A percentile compares a stretch with the other conserved stretches of the same genome.
Conservation (phyloP, 2,113 vertebrate genomes). For the Dasypus novemcinctus region DNA sequence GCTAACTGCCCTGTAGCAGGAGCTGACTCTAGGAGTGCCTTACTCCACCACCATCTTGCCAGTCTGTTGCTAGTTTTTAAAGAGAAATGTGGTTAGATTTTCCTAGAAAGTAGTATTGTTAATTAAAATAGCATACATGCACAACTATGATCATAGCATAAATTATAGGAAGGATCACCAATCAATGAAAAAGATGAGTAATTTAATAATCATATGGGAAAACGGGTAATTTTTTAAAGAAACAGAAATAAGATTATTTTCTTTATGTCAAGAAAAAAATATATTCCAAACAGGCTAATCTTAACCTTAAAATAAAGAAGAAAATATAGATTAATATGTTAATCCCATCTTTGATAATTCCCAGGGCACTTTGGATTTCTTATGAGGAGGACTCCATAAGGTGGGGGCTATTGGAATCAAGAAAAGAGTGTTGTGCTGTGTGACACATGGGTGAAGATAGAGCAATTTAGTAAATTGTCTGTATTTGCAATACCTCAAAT, state of each 20-base stretch:
- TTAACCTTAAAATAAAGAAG: background rate
- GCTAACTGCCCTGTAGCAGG: no score
- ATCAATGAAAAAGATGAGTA: background rate
- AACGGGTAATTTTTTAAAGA: background rate
- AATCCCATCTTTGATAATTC: background rate
- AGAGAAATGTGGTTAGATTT: background rate
- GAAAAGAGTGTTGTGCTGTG: background rate
- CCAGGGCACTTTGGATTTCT: background rate
- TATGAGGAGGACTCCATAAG: background rate
- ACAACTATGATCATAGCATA: background rate
- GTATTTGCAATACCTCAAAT: background rate
- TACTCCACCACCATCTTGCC: no score
- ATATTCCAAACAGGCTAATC: background rate
- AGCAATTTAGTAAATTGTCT: background rate
- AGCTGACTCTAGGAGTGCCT: no score
- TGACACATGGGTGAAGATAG: background rate
- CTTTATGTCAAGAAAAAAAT: background rate
- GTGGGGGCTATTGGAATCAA: background rate
- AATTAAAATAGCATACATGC: background rate
- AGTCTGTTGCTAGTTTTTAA: background rate
- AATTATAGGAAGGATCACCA: background rate
- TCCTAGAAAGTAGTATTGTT: background rate
- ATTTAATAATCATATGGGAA: background rate
- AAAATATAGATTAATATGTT: background rate
- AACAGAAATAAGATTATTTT: conserved; percentile 27